Base-by-base conservation (phyloP, 1,140 invertebrate species). In the Caenorhabditis briggsae region DNA sequence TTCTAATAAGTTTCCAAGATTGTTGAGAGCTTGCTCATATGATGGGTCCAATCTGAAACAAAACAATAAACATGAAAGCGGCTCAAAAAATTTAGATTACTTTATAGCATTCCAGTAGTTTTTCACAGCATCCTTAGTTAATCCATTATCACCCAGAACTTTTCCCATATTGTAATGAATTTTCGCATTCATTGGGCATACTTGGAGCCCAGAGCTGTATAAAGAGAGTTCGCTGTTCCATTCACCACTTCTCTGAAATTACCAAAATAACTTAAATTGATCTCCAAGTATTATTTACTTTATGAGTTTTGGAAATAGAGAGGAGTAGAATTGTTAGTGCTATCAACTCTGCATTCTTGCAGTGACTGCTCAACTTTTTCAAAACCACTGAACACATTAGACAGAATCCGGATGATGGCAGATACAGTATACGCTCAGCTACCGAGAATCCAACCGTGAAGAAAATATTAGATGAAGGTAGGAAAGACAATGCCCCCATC, bases 361-460 rank as follows among this genome's bases (percentile, higher is more conserved):
- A 41, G 83, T 89, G 41, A 23, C 48, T 50, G 43, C 23, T 7
- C 83, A 90, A 92, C 90, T 94, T 93, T 87, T 94, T 92, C 23
- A 93, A 5, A 25, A 96, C 96, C 89, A 96, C 96, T 6, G 96
- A 96, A 2, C 98, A 94, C 5, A 98, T 93, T 92, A 98, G 95
- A 91, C 96, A 98, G 93, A 97, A 98, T 12, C 97, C 97, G 96
- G 98, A 97, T 2, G 97, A 98, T 5, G 97, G 97, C 93, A 97
- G 96, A 93, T 99, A 98, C 0, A 98, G 94, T 53, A 98, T 95
- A 90, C 97, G 94, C 93, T 99, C 97, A 7, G 97, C 97, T 12
- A 99, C 95, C 50, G 98, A 97, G 93, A 98, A 99, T 7, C 97
- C 97, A 86, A 98, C 97, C 0, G 97, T 96, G 91, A 98, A 97